phyloP scores from a whole-genome alignment of 2,113 vertebrate species.

The Beaufortia kweichowensis region DNA sequence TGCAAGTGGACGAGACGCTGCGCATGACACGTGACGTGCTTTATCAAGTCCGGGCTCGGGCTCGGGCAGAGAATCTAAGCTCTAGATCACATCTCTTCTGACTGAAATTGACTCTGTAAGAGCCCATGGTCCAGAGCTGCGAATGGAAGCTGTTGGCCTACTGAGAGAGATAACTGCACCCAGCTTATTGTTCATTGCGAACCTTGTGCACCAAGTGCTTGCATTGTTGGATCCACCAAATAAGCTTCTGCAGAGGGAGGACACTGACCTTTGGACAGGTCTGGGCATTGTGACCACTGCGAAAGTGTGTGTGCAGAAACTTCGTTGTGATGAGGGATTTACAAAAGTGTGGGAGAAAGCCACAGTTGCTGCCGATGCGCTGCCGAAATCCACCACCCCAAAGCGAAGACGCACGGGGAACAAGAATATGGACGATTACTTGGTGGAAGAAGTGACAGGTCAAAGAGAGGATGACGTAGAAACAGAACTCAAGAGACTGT shows the following conservation, averaged over 20 bases:
- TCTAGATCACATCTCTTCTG: neutral
- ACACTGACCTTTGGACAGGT: slow-evolving; percentile 24
- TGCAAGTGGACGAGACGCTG: too few relatives aligned
- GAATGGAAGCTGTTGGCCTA: neutral
- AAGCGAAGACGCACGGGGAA: neutral
- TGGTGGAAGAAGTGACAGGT: neutral
- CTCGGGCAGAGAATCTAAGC: too few relatives aligned
- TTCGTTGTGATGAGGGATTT: neutral
- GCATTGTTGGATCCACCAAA: slow-evolving; percentile 7
- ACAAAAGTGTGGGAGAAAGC: slow-evolving; percentile 1
- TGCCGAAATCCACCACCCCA: neutral
- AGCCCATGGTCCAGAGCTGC: neutral
- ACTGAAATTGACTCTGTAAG: neutral
- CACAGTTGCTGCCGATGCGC: neutral
- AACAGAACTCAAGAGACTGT: slow-evolving; percentile 4
- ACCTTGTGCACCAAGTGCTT: neutral
- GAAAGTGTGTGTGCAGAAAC: neutral
- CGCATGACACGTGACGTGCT: too few relatives aligned
- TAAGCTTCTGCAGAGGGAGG: slow-evolving; percentile 12
- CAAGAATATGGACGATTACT: neutral
- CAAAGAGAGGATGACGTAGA: neutral
- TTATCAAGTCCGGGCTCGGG: too few relatives aligned
- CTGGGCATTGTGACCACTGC: neutral
- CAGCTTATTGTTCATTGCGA: slow-evolving; percentile 11
- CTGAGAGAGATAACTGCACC: neutral